Evolutionary conservation across 1,140 invertebrate genomes (phyloP).

Genomic region (Argopecten irradians): DNA sequence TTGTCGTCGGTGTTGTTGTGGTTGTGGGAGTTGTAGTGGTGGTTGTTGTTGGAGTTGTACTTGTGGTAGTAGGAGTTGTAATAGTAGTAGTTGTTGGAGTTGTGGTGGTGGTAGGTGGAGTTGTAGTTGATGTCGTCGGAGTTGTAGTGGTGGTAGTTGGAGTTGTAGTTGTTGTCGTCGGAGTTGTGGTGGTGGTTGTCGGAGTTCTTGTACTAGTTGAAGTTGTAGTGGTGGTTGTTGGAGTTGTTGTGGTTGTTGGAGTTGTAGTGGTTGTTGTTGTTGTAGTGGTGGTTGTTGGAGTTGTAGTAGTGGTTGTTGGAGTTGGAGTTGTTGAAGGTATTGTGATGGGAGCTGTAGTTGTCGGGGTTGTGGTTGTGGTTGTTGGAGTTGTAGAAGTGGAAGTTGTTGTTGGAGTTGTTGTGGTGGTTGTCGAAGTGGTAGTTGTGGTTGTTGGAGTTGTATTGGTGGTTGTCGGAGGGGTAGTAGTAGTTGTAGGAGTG

Average conservation of each 20-base stretch:
- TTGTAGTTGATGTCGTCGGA: not conserved
- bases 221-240: not conserved
- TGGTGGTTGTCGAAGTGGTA: not conserved
- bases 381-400: not conserved
- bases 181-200: not conserved
- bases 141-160: not conserved
- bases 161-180: not conserved
- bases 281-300: not conserved
- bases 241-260: not conserved
- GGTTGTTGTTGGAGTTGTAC: not conserved
- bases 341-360: not conserved
- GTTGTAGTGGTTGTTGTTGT: not conserved
- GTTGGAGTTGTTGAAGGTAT: not conserved
- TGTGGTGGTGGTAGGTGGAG: not conserved
- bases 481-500: not conserved
- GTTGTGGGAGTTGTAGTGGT: not conserved
- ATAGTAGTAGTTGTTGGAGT: not conserved
- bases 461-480: not conserved
- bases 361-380: not conserved
- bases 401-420: not conserved
- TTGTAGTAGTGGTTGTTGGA: not conserved
- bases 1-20: not conserved
- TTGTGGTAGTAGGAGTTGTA: not conserved
- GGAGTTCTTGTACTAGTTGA: not conserved
- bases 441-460: not conserved